These are phyloP conservation scores for Saguinus imperator DNA, from an alignment of 2,113 vertebrate species.

Conservation along the genomic window DNA sequence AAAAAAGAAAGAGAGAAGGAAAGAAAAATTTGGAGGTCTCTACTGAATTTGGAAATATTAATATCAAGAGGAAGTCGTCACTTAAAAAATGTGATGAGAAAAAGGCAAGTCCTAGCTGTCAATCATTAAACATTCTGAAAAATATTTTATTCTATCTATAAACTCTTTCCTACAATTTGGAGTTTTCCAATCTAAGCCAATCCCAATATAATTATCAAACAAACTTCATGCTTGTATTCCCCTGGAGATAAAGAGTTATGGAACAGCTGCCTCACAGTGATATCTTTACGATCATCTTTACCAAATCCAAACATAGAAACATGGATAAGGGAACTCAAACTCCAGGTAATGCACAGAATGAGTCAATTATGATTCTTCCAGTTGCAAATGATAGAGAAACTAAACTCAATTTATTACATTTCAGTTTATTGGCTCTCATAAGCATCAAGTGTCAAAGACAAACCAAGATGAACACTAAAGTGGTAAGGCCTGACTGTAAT, in stretches of 20 bases:
- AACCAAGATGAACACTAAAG: background rate
- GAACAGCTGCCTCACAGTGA: background rate
- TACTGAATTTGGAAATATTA: background rate
- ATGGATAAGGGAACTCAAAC: background rate
- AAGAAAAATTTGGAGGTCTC: background rate
- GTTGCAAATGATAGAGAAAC: background rate
- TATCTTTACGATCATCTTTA: background rate
- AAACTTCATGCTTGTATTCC: background rate
- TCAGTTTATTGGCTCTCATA: background rate
- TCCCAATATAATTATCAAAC: background rate
- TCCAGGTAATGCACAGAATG: background rate
- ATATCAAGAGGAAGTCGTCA: background rate
- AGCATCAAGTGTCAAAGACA: background rate
- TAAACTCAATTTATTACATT: background rate
- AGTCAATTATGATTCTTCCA: background rate
- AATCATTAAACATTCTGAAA: background rate
- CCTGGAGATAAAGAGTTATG: background rate
- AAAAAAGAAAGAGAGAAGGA: background rate
- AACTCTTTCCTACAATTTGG: background rate
- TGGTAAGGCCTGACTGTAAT: background rate
- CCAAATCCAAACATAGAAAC: background rate
- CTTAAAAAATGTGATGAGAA: background rate
- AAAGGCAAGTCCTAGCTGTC: background rate
- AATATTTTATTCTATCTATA: background rate
- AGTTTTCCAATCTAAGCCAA: background rate